Base-by-base conservation (phyloP, 2,797 vertebrate genomes). In the Microcaecilia unicolor region DNA sequence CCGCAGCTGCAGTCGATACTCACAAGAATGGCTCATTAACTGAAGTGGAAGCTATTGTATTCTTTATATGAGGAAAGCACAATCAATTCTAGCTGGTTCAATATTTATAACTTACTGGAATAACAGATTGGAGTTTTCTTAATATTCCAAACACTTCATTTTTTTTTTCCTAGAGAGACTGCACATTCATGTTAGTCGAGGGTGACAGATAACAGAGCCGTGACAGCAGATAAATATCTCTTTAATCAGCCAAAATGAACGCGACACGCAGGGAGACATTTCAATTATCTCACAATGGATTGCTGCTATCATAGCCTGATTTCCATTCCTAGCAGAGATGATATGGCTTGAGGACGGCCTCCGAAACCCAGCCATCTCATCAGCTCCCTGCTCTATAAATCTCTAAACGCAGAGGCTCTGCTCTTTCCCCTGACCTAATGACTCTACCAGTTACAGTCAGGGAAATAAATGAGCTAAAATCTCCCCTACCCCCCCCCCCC, bases 281-380 rank as follows among this genome's bases (percentile, higher is more conserved):
- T 94, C 93, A 93, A 97, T 97, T 96, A 96, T 76, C 84, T 69
- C 74, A 61, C 93, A 89, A 98, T 86, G 78, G 90, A 98, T 97
- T 87, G 85, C 59, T 54, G 84, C 90, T 80, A 86, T 91, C 87
- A 77, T 70, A 62, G 49, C 67, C 67, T 70, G 83, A 82, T 73
- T 85, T 79, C 90, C 91, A 84, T 83, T 83, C 70, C 81, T 84
- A 83, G 78, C 51, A 56, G 72, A 80, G 84, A 80, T 82, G 77
- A 77, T 70, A 77, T 61, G 61, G 71, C 39, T 60, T 50, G 53
- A 53, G 48, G 67, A 76, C 65, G 74, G 74, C 66, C 68, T 43
- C 11, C 42, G 56, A 72, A 38, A 69, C 62, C 40, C 58, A 59
- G 28, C 43, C 67, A 53, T 72, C 74, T 67, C 73, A 39, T 67